phyloP scores from a whole-genome alignment of 2,113 vertebrate genomes.

The Nycticryphes semicollaris region DNA sequence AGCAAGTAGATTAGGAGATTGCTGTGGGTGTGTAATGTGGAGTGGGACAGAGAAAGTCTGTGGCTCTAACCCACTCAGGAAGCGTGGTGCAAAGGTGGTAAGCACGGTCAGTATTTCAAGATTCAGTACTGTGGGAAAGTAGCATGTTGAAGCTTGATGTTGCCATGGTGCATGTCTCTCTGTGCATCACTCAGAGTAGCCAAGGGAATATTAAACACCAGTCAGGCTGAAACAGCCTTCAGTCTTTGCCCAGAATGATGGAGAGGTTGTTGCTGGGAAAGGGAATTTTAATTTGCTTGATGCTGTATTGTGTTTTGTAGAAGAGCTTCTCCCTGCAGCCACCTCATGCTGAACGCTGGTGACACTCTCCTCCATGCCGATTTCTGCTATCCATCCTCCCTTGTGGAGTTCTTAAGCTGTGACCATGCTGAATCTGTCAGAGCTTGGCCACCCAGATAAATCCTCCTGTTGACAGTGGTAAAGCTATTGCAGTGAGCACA shows the following conservation, averaged over 20 bases:
- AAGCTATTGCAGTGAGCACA: background rate
- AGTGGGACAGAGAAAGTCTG: background rate
- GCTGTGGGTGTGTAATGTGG: background rate
- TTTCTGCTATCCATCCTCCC: background rate
- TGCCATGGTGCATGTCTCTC: background rate
- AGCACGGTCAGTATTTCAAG: background rate
- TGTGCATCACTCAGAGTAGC: background rate
- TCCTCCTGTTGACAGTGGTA: background rate
- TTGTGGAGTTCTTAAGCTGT: background rate
- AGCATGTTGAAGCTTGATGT: background rate
- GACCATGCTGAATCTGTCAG: background rate
- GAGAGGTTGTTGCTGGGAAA: background rate
- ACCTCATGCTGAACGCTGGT: fast-evolving
- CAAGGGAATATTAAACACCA: background rate
- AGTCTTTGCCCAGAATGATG: background rate
- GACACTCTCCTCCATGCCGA: background rate
- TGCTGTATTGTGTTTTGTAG: background rate
- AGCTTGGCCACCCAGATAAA: background rate
- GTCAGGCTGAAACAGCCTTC: background rate
- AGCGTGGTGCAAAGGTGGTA: background rate
- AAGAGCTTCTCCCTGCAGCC: background rate
- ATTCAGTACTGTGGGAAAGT: background rate
- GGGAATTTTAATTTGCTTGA: background rate
- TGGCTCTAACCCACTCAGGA: background rate
- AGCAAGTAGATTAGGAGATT: background rate